Evolutionary conservation across 2,113 vertebrate species (phyloP).

Genomic region (Semicossyphus pulcher): DNA sequence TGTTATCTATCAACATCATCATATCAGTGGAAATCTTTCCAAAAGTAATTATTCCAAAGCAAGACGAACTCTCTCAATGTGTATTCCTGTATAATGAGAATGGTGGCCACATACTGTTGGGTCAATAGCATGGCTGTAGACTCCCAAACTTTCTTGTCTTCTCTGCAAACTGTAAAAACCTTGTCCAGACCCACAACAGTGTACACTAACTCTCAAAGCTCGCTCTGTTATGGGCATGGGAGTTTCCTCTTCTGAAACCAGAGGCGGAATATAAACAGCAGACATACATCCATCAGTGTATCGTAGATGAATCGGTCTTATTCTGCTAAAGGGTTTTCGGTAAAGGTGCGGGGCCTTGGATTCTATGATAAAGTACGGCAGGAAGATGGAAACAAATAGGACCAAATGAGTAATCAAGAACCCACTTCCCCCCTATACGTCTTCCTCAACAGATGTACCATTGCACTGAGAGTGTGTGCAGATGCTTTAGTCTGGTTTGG

Average conservation of each 20-base stretch:
- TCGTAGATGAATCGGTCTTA: conserved; percentile 68
- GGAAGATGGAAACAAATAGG: conserved; percentile 76
- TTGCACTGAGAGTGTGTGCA: conserved; percentile 35
- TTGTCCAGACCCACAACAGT: conserved; percentile 38
- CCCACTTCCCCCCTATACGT: conserved; percentile 6
- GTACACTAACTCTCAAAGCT: conserved; percentile 33
- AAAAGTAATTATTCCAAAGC: not conserved
- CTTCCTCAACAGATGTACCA: conserved; percentile 38
- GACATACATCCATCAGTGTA: conserved; percentile 74
- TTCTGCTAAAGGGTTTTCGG: conserved; percentile 42
- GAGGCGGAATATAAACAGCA: conserved; percentile 33
- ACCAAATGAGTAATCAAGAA: conserved; percentile 71
- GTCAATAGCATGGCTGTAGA: not conserved
- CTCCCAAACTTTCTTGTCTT: not conserved
- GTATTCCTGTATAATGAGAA: too few species aligned
- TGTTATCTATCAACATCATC: too few species aligned
- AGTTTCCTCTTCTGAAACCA: conserved; percentile 59
- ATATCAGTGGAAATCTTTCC: too few species aligned
- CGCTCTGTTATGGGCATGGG: conserved; percentile 33
- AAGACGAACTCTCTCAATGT: too few species aligned
- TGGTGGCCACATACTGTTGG: not conserved
- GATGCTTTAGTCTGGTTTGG: conserved; percentile 32
- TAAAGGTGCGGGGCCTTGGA: conserved; percentile 18
- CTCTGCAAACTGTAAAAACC: conserved; percentile 16
- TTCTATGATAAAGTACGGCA: conserved; percentile 73